Conservation (phyloP, 2,797 vertebrate species). For the Hydrocynus forskahlii region DNA sequence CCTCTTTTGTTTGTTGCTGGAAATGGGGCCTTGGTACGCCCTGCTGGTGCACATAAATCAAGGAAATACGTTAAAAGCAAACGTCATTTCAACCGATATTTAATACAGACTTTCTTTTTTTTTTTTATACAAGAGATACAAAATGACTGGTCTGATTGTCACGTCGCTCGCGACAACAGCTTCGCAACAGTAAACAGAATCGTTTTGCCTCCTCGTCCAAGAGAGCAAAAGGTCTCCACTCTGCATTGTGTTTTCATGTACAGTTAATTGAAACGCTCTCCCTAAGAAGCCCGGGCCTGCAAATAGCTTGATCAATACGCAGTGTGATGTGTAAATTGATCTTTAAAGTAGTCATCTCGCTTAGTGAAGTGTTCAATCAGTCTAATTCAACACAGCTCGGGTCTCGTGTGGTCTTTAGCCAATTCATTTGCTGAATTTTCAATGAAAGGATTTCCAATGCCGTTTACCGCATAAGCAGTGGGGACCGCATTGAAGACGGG, state of each 20-base stretch:
- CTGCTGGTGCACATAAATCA: not conserved
- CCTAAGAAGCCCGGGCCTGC: constrained; percentile 70
- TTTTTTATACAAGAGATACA: not conserved
- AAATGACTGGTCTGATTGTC: no score
- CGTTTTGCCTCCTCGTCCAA: not conserved
- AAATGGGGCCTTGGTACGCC: not conserved
- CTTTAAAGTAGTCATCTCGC: constrained; percentile 65
- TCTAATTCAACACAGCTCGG: constrained; percentile 78
- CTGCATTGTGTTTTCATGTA: constrained; percentile 41
- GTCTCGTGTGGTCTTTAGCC: constrained; percentile 77
- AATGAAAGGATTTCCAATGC: constrained; percentile 80
- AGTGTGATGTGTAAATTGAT: constrained; percentile 81
- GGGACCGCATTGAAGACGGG: constrained; percentile 29
- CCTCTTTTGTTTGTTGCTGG: not conserved
- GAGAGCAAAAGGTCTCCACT: constrained; percentile 46
- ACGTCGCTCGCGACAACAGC: no score
- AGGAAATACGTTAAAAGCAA: not conserved
- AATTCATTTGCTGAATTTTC: constrained; percentile 82
- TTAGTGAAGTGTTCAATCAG: constrained; percentile 84
- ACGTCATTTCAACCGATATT: not conserved
- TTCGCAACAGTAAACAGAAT: not conserved
- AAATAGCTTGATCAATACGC: constrained; percentile 80
- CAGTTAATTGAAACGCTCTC: constrained; percentile 78
- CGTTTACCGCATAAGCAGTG: constrained; percentile 60
- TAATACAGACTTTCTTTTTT: not conserved